Evolutionary conservation across 2,113 vertebrate genomes (phyloP).

Genomic region (Oriolus oriolus): DNA sequence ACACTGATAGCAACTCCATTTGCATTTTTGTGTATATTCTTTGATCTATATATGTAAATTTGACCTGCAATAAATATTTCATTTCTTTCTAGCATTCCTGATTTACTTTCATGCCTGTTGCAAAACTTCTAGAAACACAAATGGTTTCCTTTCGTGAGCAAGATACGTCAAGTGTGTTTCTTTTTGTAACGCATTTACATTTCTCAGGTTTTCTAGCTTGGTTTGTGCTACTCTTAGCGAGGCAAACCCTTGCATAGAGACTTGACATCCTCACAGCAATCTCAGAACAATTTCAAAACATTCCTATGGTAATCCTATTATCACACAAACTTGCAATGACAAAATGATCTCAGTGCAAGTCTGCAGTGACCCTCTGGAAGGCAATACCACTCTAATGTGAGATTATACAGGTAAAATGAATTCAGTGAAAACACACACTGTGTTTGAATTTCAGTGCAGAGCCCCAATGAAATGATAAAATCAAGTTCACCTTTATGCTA

Average conservation of each 20-base stretch:
- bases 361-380: slow-evolving; percentile 43
- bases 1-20: background rate
- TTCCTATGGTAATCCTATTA: slow-evolving; percentile 31
- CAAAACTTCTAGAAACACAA: slow-evolving; percentile 10
- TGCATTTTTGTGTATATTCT: background rate
- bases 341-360: background rate
- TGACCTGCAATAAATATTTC: background rate
- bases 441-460: background rate
- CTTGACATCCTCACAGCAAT: background rate
- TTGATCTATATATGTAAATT: background rate
- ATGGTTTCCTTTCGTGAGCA: background rate
- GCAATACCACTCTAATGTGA: slow-evolving; percentile 20
- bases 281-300: slow-evolving; percentile 16
- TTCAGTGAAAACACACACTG: background rate
- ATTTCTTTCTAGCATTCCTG: background rate
- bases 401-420: slow-evolving; percentile 48
- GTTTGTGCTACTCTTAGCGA: background rate
- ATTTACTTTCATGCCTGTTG: background rate
- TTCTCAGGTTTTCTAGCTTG: background rate
- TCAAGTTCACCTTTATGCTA: slow-evolving; percentile 19
- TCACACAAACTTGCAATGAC: background rate
- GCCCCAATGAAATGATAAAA: background rate
- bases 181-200: background rate
- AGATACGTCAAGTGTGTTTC: background rate
- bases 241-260: background rate